Base-by-base conservation (phyloP, 2,113 vertebrate species). In the Numenius arquata region DNA sequence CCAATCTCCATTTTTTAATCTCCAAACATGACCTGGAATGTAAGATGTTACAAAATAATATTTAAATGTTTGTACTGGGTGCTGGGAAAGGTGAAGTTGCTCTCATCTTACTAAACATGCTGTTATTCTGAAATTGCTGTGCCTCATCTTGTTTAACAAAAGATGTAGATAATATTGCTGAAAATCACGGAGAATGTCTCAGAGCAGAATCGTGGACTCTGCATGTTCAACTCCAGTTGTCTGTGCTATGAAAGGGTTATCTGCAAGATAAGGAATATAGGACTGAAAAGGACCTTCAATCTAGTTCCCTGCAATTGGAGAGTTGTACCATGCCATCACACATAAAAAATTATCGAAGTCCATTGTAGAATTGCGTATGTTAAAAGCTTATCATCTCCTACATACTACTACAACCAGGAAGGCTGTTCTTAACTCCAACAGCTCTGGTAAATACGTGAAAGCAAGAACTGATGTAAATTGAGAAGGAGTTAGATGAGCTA, bases 31-130 rank as follows among this genome's bases (percentile, higher is more conserved):
- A 97, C 92, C 93, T 90, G 29, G 75, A 91, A 89, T 25, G 8
- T 75, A 78, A 73, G 62, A 85, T 88, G 81, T 98, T 97, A 95
- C 96, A 97, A 98, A 93, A 97, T 52, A 72, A 74, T 95, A 77
- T 93, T 81, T 85, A 71, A 50, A 62, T 53, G 32, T 73, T 80
- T 80, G 62, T 63, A 78, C 52, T n/a, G 63, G 47, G 34, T 95
- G 59, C 80, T 90, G 62, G 76, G 88, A 95, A 89, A 81, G 62
- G 23, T 79, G 80, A 85, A 79, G 67, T 9, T 0, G 0, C 14
- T 48, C 59, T 76, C 10, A 0, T 65, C 18, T 86, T 78, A 66
- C 14, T 72, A 59, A 74, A 65, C 7, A 43, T 0, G 3, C 12
- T 50, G 45, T 68, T 92, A 41, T 62, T 76, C 71, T 90, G 74